Conservation (phyloP, 2,797 vertebrate genomes). For the Cuniculus paca region DNA sequence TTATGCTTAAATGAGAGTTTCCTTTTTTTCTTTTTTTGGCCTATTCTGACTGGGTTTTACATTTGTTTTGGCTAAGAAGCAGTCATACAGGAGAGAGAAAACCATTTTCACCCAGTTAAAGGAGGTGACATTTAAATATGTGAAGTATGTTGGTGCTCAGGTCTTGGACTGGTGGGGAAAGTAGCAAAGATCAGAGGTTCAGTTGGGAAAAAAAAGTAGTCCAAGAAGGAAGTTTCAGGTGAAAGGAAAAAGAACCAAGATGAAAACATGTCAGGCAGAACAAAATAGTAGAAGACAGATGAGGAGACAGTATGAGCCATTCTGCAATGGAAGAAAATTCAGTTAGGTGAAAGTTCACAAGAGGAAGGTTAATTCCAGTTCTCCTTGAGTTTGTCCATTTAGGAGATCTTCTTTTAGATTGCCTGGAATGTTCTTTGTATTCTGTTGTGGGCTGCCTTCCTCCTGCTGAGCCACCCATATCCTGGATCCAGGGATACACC, state of each 20-base stretch:
- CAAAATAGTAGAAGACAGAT: background rate
- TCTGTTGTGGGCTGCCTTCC: background rate
- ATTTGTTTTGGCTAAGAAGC: constrained; percentile 22
- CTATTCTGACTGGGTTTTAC: constrained; percentile 23
- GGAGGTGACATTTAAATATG: background rate
- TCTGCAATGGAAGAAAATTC: background rate
- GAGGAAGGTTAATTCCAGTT: background rate
- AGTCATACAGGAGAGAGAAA: background rate
- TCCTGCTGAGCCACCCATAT: background rate
- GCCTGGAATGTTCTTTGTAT: background rate
- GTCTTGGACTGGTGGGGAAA: background rate
- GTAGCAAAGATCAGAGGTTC: background rate
- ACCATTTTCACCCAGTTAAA: background rate
- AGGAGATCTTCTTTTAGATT: background rate
- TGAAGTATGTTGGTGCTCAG: background rate
- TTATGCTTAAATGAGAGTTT: background rate
- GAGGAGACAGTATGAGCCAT: background rate
- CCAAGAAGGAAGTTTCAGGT: background rate
- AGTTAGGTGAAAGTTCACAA: background rate
- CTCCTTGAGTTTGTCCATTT: background rate
- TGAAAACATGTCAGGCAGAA: background rate
- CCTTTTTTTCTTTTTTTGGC: background rate
- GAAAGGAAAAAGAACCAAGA: background rate
- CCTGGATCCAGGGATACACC: background rate
- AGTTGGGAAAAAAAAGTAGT: background rate